Evolutionary conservation across 2,113 vertebrate genomes (phyloP).

Genomic region (Nannospalax galili): DNA sequence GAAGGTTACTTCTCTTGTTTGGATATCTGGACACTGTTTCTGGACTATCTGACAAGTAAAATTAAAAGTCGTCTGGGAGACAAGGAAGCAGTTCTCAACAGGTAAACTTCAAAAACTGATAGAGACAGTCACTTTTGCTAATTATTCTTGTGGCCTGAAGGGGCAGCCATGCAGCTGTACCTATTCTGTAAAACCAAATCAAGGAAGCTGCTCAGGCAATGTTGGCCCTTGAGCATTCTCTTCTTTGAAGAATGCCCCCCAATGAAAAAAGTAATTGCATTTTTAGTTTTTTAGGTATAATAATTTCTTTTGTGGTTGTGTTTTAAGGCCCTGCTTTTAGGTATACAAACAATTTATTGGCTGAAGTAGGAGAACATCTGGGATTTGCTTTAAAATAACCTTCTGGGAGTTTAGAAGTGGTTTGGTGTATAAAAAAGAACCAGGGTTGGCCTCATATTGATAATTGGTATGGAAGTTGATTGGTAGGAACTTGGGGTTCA

Average conservation of each 20-base stretch:
- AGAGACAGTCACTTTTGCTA: slow-evolving; percentile 3
- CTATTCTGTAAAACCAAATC: neutral
- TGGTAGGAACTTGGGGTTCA: neutral
- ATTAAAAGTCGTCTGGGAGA: slow-evolving; percentile 96
- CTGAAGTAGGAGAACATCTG: neutral
- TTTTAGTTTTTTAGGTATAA: neutral
- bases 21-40: slow-evolving; percentile 98
- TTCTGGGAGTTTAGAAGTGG: neutral
- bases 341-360: slow-evolving; percentile 8
- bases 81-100: slow-evolving; percentile 95
- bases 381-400: slow-evolving; percentile 55
- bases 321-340: neutral
- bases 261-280: neutral
- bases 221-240: neutral
- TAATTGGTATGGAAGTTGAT: neutral
- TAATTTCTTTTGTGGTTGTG: neutral
- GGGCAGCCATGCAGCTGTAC: neutral
- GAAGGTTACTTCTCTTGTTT: slow-evolving; percentile 99
- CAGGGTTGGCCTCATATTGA: neutral
- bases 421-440: neutral
- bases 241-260: neutral
- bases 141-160: neutral
- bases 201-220: neutral
- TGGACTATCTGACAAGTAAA: slow-evolving; percentile 98
- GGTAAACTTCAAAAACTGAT: slow-evolving; percentile 83